Conservation (phyloP, 2,888 invertebrate genomes). For the Melanotus villosus region DNA sequence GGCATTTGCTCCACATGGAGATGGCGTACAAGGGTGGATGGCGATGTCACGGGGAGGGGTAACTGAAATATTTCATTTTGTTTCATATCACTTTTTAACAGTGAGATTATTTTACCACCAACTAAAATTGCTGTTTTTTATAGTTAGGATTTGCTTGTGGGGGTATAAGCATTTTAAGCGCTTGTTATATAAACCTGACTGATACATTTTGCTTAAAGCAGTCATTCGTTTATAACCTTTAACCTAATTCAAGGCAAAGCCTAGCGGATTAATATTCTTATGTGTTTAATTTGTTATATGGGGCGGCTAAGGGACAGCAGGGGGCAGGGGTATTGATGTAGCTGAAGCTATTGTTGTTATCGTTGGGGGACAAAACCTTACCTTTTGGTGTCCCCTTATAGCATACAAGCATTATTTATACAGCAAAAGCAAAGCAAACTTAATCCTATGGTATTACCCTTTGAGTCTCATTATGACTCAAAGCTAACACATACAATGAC, state of each 20-base stretch:
- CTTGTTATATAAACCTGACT: constrained; percentile 3
- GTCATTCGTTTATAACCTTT: constrained; percentile 13
- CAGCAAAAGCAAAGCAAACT: constrained; percentile 40
- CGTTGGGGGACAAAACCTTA: constrained; percentile 66
- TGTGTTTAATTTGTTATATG: constrained; percentile 17
- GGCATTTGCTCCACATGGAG: constrained; percentile 79
- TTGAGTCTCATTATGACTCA: too few species aligned
- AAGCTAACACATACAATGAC: too few species aligned
- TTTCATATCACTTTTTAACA: constrained; percentile 3
- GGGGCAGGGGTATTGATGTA: constrained; percentile 52
- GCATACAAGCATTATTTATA: constrained; percentile 51
- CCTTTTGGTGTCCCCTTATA: constrained; percentile 57
- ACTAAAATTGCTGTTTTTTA: constrained; percentile 48
- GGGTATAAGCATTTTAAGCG: constrained; percentile 43
- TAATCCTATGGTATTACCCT: too few species aligned
- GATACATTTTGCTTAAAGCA: constrained; percentile 25
- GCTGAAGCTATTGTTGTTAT: constrained; percentile 64
- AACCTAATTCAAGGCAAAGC: constrained; percentile 38
- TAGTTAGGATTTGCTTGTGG: constrained; percentile 38
- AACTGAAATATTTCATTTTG: constrained; percentile 44
- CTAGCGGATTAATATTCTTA: constrained; percentile 30
- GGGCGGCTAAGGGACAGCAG: constrained; percentile 39
- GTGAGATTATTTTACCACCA: constrained; percentile 46
- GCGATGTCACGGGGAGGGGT: constrained; percentile 63
- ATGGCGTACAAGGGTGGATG: constrained; percentile 77